Evolutionary conservation across 2,797 vertebrate species (phyloP).

Genomic region (Acanthornis magna): DNA sequence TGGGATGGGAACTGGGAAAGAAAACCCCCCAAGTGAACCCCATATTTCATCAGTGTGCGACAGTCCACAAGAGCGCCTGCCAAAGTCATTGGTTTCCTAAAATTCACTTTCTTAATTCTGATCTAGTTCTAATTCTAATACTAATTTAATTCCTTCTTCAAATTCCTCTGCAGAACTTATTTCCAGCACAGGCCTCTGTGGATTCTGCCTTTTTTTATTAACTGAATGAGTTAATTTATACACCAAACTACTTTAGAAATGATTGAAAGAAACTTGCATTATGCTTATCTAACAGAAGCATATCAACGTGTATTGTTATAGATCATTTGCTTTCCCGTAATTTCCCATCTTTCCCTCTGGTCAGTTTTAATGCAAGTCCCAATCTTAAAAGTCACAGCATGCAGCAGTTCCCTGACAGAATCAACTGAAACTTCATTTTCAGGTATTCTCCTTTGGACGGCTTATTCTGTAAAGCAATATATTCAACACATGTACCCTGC

Average conservation of each 20-base stretch:
- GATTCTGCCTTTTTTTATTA: conserved; percentile 23
- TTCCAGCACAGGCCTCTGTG: background rate
- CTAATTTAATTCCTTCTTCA: conserved; percentile 17
- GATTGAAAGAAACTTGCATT: conserved; percentile 33
- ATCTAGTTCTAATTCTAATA: conserved; percentile 3
- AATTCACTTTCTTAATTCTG: background rate
- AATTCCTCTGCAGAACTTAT: conserved; percentile 18
- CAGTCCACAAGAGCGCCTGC: background rate
- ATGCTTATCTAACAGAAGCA: conserved; percentile 32
- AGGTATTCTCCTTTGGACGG: conserved; percentile 10
- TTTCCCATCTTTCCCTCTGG: conserved; percentile 36
- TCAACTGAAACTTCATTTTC: conserved; percentile 3
- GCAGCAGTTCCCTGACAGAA: background rate
- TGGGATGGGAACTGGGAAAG: background rate
- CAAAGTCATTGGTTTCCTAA: background rate
- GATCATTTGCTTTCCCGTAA: conserved; percentile 13
- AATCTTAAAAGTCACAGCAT: conserved; percentile 9
- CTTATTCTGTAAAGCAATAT: conserved; percentile 18
- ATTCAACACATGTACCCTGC: background rate
- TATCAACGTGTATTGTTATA: conserved; percentile 36
- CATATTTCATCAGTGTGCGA: background rate
- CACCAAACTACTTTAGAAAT: conserved; percentile 39
- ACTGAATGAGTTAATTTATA: conserved; percentile 42
- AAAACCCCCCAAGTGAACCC: background rate
- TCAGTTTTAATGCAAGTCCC: background rate